Conservation (phyloP, 2,888 invertebrate genomes). For the Galerucella pusilla region DNA sequence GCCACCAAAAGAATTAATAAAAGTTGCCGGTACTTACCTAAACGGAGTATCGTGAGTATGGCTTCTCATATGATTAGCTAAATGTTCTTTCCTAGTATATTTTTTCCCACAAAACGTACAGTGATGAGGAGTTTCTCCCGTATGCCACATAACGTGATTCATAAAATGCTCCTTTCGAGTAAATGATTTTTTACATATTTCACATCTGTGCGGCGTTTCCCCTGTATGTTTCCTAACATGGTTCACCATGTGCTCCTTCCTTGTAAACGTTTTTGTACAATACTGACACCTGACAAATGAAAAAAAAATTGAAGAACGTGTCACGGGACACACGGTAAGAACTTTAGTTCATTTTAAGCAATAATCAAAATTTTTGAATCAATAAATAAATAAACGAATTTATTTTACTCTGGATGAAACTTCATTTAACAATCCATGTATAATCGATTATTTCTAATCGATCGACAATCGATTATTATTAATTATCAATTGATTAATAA, state of each 20-base stretch:
- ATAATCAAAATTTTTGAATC: no score
- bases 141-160: slow-evolving; percentile 86
- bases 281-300: slow-evolving; percentile 69
- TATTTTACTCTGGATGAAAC: no score
- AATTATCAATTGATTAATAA: no score
- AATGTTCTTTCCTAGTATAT: slow-evolving; percentile 89
- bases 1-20: no score
- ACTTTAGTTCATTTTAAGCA: no score
- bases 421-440: no score
- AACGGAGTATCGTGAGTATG: slow-evolving; percentile 90
- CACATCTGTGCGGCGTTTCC: slow-evolving; percentile 81
- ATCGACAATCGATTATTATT: no score
- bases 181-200: slow-evolving; percentile 83
- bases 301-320: no score
- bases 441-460: no score
- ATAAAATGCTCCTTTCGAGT: slow-evolving; percentile 82
- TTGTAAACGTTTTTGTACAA: slow-evolving; percentile 80
- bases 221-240: slow-evolving; percentile 82
- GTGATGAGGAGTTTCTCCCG: slow-evolving; percentile 88
- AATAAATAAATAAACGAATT: no score
- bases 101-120: slow-evolving; percentile 90
- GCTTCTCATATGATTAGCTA: slow-evolving; percentile 88
- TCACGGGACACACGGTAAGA: no score
- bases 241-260: slow-evolving; percentile 84
- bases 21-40: slow-evolving; percentile 46